Percentiles rank a stretch among this genome's conserved stretches.
phyloP scores from a whole-genome alignment of 35 echinoderm and acorn worm genomes.

The Acanthaster planci region DNA sequence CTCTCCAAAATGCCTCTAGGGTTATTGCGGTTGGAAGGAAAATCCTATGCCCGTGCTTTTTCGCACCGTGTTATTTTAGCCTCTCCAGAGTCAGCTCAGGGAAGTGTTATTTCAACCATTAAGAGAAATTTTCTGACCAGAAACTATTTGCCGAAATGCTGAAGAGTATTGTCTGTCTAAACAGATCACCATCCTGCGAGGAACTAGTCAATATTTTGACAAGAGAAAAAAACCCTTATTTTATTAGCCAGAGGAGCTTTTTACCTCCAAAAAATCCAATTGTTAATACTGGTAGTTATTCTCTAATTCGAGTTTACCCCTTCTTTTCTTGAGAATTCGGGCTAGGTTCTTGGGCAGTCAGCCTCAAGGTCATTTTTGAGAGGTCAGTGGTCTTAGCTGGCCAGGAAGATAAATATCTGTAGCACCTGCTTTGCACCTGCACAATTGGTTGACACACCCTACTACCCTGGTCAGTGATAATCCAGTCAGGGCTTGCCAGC shows the following conservation, averaged over 20 bases:
- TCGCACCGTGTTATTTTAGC: constrained; percentile 6
- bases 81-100: neutral
- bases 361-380: too few species aligned
- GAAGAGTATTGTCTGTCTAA: neutral
- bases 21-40: neutral
- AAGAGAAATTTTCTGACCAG: constrained; percentile 5
- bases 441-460: too few species aligned
- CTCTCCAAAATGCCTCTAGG: too few species aligned
- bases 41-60: neutral
- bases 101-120: constrained; percentile 21
- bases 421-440: too few species aligned
- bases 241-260: neutral
- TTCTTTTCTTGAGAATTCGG: too few species aligned
- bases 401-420: too few species aligned
- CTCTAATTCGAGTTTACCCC: too few species aligned
- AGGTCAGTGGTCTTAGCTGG: too few species aligned
- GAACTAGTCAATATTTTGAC: neutral
- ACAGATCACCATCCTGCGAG: neutral
- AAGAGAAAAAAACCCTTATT: neutral
- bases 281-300: too few species aligned
- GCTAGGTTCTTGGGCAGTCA: too few species aligned
- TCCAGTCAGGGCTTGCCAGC: too few species aligned
- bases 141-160: neutral
- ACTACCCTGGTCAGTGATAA: too few species aligned
- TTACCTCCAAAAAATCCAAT: neutral